Evolutionary conservation across 2,888 invertebrate genomes (phyloP), one percentile per base, ranked within the genome.

Genomic region (Achlya flavicornis): DNA sequence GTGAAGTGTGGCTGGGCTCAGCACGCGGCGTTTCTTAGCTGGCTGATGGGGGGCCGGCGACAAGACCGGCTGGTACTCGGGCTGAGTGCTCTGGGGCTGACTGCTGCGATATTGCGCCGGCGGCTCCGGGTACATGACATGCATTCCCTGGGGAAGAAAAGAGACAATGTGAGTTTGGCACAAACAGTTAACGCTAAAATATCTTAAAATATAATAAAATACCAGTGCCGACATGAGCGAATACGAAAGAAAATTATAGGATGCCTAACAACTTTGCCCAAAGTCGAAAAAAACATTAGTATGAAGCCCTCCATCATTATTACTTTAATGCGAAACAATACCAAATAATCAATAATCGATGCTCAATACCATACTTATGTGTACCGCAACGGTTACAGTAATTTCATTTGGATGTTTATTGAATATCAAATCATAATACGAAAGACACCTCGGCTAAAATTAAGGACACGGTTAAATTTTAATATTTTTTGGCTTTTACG

Each of bases 71-170:
- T 85, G 89, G 82, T 86, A 86, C 63, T 87, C 82, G 65, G 83
- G 81, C 80, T 87, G 89, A 75, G 81, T 79, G 88, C 80, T 84
- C 82, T 84, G 84, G 74, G 87, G 88, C 86, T 91, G 89, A 90
- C 85, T 92, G 89, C 82, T 91, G 90, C 88, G 89, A 87, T 92
- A 89, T 86, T 88, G 91, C 84, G 85, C 86, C 85, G 86, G 81
- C 89, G 85, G 88, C 89, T 92, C 94, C 86, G 96, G 96, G 96
- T 96, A 97, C 97, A 97, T 97, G 96, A 96, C 97, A 96, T 95
- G 96, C 96, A 96, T 96, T 96, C 96, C 96, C 97, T 97, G 93
- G 12, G 41, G 14, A 43, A 69, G 61, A 66, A 59, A 63, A 65
- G 10, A 10, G 35, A 33, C 5, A 53, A 38, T 63, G 16, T 53